Conservation (phyloP, 2,797 vertebrate genomes). For the Esox masquinongy region DNA sequence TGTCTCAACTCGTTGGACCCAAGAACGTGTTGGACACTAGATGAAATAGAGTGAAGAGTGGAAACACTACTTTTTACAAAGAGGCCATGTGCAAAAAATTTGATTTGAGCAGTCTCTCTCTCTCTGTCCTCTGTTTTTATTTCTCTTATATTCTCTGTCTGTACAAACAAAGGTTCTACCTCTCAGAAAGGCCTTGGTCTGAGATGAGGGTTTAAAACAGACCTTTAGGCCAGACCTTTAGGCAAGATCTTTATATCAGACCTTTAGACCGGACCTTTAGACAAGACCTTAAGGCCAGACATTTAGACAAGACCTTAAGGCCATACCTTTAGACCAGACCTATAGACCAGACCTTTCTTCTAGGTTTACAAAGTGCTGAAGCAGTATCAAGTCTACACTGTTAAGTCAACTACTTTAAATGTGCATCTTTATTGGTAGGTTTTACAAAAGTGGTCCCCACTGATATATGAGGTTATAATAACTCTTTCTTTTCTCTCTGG, state of each 20-base stretch:
- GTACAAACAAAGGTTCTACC: conserved; percentile 71
- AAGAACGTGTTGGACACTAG: conserved; percentile 72
- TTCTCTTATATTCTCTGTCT: conserved; percentile 48
- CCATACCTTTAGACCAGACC: no score
- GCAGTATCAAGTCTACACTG: conserved; percentile 80
- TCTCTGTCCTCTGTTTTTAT: conserved; percentile 21
- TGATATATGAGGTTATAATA: conserved; percentile 69
- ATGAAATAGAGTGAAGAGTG: conserved; percentile 62
- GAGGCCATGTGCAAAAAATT: conserved; percentile 42
- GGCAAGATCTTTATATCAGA: conserved; percentile 43
- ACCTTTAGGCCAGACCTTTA: conserved; percentile 55
- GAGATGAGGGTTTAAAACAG: conserved; percentile 63
- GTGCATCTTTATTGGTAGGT: conserved; percentile 75
- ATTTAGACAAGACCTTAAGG: conserved; percentile 10
- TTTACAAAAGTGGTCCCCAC: conserved; percentile 80
- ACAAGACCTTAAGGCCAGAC: conserved; percentile 57
- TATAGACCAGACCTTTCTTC: conserved; percentile 61
- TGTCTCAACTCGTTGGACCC: conserved; percentile 77
- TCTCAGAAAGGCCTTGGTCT: conserved; percentile 49
- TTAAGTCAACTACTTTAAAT: conserved; percentile 69
- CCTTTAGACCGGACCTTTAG: conserved; percentile 52
- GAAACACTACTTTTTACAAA: conserved; percentile 55
- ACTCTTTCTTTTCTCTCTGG: conserved; percentile 57
- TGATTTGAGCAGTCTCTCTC: conserved; percentile 52
- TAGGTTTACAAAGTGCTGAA: conserved; percentile 82